These are phyloP conservation scores for Campoplex capitator DNA, from an alignment of 2,888 invertebrate species.

Conservation along the genomic window DNA sequence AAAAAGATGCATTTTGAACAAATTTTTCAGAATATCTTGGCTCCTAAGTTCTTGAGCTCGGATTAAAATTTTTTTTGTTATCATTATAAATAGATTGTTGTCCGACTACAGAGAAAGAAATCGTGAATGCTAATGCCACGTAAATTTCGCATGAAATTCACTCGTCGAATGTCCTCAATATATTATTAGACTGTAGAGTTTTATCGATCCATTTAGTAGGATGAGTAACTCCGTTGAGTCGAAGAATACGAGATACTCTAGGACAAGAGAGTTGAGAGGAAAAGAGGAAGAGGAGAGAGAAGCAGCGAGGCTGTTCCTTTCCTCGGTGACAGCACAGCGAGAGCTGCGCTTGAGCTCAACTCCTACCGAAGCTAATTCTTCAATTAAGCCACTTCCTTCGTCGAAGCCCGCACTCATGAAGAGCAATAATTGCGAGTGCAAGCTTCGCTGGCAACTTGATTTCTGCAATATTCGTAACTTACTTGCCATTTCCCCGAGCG, in stretches of 20 bases:
- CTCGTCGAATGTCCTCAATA: not conserved
- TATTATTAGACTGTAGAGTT: slow-evolving; percentile 16
- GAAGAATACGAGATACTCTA: slow-evolving; percentile 21
- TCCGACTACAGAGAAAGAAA: not conserved
- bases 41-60: not conserved
- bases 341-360: slow-evolving; percentile 61
- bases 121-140: not conserved
- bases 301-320: slow-evolving; percentile 56
- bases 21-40: too few species aligned
- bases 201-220: slow-evolving; percentile 8
- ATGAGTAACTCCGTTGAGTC: not conserved
- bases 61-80: not conserved
- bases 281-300: slow-evolving; percentile 23
- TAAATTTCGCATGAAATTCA: not conserved
- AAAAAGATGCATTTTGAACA: not conserved
- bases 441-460: slow-evolving; percentile 66
- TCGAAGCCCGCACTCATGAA: slow-evolving; percentile 70
- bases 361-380: slow-evolving; percentile 76
- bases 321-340: slow-evolving; percentile 42
- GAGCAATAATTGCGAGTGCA: slow-evolving; percentile 74
- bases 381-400: slow-evolving; percentile 78
- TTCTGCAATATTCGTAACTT: slow-evolving; percentile 61
- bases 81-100: too few species aligned
- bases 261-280: slow-evolving; percentile 14
- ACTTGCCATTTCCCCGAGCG: slow-evolving; percentile 23